phyloP scores from a whole-genome alignment of 2,113 vertebrate genomes.

The Pomatostomus ruficeps region DNA sequence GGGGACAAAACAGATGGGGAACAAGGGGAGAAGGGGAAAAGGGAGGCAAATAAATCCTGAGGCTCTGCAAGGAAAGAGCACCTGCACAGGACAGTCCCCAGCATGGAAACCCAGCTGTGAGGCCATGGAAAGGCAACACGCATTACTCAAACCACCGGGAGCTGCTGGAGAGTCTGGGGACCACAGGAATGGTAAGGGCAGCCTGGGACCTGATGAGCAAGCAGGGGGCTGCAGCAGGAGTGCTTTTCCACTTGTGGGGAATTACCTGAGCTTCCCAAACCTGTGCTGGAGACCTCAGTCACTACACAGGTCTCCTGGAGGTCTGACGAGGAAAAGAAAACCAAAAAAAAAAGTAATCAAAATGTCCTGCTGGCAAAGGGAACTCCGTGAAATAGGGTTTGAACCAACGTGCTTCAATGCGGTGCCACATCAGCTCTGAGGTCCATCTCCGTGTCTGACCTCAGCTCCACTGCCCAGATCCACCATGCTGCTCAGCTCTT shows the following conservation, averaged over 20 bases:
- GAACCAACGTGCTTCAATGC: fast-evolving
- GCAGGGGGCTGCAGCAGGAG: not conserved
- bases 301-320: fast-evolving
- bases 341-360: not conserved
- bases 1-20: not conserved
- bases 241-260: not conserved
- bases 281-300: fast-evolving
- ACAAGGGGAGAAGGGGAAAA: not conserved
- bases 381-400: not conserved
- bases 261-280: not conserved
- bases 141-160: fast-evolving
- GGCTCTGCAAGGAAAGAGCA: not conserved
- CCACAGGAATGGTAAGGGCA: not conserved
- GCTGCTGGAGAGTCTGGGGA: not conserved
- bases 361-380: not conserved
- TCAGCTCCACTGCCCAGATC: not conserved
- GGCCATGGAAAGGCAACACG: fast-evolving
- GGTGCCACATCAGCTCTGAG: fast-evolving
- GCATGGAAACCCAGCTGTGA: fast-evolving
- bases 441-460: fast-evolving
- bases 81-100: fast-evolving
- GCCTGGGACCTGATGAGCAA: fast-evolving
- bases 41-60: not conserved
- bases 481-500: fast-evolving
- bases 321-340: not conserved